These are phyloP conservation scores for Gyrodactylus salaris DNA, from an alignment of 1,140 invertebrate species.

Conservation along the genomic window DNA sequence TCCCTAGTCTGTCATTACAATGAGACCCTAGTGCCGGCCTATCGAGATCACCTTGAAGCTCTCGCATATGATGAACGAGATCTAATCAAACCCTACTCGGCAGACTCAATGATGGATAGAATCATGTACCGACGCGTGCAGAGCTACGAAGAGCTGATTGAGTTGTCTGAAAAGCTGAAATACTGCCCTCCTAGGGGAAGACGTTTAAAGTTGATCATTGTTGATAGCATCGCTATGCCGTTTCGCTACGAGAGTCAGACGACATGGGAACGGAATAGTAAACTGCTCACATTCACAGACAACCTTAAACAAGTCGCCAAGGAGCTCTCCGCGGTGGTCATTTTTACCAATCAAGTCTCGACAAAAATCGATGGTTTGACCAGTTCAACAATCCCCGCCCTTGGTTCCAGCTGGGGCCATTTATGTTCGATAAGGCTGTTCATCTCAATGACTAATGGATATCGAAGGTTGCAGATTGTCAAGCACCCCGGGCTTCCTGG, in stretches of 20 bases:
- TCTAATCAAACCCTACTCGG: neutral
- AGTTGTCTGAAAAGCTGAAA: neutral
- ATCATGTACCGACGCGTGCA: neutral
- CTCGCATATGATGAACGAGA: neutral
- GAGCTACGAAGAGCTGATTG: neutral
- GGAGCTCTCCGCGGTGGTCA: neutral
- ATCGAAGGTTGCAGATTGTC: neutral
- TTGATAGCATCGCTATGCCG: neutral
- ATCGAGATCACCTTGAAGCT: neutral
- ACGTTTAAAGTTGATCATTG: neutral
- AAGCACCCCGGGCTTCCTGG: neutral
- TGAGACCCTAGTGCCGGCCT: neutral
- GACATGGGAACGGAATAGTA: neutral
- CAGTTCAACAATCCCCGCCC: neutral
- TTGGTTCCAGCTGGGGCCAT: neutral
- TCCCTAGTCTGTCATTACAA: neutral
- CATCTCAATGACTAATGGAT: neutral
- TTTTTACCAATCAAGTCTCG: neutral
- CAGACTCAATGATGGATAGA: neutral
- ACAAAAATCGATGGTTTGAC: neutral
- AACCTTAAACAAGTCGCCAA: neutral
- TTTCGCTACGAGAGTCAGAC: neutral
- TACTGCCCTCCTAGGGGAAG: neutral
- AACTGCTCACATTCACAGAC: neutral
- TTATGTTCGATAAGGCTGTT: neutral